These are phyloP conservation scores for Andricus grossulariae DNA, from an alignment of 1,140 invertebrate species.

Conservation along the genomic window DNA sequence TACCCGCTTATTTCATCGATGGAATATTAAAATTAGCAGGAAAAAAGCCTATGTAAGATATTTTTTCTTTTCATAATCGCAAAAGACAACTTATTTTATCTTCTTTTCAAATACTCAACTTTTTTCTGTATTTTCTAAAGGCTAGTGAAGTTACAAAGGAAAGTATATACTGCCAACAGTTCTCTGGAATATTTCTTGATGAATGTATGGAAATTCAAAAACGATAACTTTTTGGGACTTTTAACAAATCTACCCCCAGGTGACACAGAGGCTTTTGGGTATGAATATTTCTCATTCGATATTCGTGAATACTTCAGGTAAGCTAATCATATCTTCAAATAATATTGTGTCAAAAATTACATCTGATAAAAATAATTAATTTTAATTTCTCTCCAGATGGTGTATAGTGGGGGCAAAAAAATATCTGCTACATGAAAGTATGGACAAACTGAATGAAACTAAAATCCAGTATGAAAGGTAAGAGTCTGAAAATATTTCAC, in stretches of 20 bases:
- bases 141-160: conserved; percentile 86
- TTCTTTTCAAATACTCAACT: background rate
- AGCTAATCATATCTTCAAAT: conserved; percentile 44
- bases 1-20: conserved; percentile 85
- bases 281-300: conserved; percentile 68
- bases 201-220: conserved; percentile 89
- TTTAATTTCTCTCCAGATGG: conserved; percentile 73
- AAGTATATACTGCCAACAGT: conserved; percentile 85
- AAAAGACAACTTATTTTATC: background rate
- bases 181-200: conserved; percentile 87
- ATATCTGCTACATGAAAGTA: conserved; percentile 78
- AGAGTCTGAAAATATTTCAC: conserved; percentile 41
- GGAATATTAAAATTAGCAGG: conserved; percentile 78
- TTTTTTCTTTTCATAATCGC: conserved; percentile 23
- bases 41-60: conserved; percentile 84
- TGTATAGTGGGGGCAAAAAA: conserved; percentile 76
- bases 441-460: conserved; percentile 72
- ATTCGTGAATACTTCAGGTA: conserved; percentile 62
- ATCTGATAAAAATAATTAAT: conserved; percentile 70
- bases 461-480: conserved; percentile 75
- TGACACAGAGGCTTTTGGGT: conserved; percentile 82
- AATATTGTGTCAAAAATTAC: conserved; percentile 62
- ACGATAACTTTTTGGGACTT: conserved; percentile 83
- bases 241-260: conserved; percentile 77
- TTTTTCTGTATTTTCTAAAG: conserved; percentile 73